phyloP scores from a whole-genome alignment of 2,113 vertebrate genomes.

The Cyanoramphus novaezelandiae region DNA sequence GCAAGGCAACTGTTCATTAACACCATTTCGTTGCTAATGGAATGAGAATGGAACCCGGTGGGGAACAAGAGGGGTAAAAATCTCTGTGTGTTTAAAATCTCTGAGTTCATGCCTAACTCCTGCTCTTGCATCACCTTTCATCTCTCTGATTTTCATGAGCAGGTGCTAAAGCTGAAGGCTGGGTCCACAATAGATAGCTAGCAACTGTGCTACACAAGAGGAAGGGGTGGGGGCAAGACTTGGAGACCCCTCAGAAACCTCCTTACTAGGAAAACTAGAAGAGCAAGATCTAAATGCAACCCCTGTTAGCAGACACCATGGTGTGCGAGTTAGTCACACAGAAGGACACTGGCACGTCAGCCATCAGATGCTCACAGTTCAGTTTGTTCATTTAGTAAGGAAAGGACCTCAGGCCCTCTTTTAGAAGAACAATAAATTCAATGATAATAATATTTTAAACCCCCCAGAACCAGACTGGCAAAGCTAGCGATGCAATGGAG shows the following conservation, averaged over 20 bases:
- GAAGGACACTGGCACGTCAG: not conserved
- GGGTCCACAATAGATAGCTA: not conserved
- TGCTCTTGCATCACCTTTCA: not conserved
- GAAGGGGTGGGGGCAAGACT: not conserved
- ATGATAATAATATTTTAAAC: not conserved
- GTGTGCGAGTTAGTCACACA: not conserved
- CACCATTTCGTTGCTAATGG: not conserved
- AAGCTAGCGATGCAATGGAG: not conserved
- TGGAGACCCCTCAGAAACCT: not conserved
- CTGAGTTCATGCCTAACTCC: not conserved
- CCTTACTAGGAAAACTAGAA: not conserved
- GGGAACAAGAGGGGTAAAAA: not conserved
- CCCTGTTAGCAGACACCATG: not conserved
- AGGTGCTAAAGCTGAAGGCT: not conserved
- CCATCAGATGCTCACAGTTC: fast-evolving
- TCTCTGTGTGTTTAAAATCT: not conserved
- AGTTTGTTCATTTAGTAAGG: not conserved
- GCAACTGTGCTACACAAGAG: not conserved
- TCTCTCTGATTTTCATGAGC: not conserved
- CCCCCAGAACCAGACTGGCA: not conserved
- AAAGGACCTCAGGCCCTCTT: not conserved
- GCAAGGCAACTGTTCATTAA: not conserved
- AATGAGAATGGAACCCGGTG: not conserved
- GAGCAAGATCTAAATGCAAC: not conserved
- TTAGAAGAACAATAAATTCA: not conserved